Conservation (phyloP, 2,888 invertebrate species). For the Pantelozetes paolii region DNA sequence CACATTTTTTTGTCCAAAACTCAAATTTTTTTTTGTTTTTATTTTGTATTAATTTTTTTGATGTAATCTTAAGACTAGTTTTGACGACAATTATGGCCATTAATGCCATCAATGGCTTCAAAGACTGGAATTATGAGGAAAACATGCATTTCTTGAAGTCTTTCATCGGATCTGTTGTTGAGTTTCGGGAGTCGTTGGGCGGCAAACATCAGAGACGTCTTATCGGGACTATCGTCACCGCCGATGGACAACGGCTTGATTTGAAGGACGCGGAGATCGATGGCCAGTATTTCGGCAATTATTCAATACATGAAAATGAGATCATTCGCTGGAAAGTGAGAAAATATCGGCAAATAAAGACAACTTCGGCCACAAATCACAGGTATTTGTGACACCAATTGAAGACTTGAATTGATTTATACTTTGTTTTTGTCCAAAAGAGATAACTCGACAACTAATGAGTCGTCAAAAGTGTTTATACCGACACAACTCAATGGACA, state of each 20-base stretch:
- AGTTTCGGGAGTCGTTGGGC: background rate
- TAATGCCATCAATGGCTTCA: background rate
- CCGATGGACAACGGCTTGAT: background rate
- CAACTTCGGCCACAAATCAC: background rate
- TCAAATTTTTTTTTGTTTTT: too few species aligned
- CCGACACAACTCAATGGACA: background rate
- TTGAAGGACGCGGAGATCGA: background rate
- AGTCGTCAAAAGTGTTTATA: background rate
- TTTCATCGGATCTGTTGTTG: background rate
- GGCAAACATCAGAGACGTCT: background rate
- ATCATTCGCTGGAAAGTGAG: background rate
- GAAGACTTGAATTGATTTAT: background rate
- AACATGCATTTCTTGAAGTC: background rate
- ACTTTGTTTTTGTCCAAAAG: background rate
- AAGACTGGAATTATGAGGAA: background rate
- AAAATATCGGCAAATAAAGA: background rate
- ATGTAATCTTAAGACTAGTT: too few species aligned
- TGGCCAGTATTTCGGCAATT: conserved; percentile 10
- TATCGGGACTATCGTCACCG: background rate
- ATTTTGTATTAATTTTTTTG: too few species aligned
- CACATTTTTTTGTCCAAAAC: too few species aligned
- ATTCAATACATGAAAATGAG: background rate
- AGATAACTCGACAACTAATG: too few species aligned
- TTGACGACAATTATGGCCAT: too few species aligned
- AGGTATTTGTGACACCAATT: background rate